A percentile compares a stretch with the other conserved stretches of the same genome.
Conservation (phyloP, 2,888 invertebrate species). For the Tipula lateralis region DNA sequence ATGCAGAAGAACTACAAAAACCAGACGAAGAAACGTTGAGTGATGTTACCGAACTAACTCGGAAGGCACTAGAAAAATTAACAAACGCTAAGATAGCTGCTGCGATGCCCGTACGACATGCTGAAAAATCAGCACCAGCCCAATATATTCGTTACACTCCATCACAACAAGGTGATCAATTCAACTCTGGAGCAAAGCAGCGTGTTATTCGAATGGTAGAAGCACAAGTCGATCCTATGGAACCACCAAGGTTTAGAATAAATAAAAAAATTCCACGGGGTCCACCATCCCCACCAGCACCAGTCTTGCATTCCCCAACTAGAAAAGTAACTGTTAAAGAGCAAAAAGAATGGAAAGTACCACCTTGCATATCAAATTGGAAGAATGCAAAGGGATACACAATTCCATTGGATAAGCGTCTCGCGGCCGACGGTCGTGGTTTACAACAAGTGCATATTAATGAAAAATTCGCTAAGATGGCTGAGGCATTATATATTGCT, state of each 20-base stretch:
- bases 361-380: constrained; percentile 99
- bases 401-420: constrained; percentile 93
- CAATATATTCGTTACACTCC: constrained; percentile 98
- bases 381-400: constrained; percentile 98
- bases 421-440: constrained; percentile 97
- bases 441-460: constrained; percentile 96
- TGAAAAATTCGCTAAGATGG: constrained; percentile 97
- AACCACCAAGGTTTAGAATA: constrained; percentile 96
- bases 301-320: constrained; percentile 97
- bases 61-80: constrained; percentile 80
- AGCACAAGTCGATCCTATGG: constrained; percentile 94
- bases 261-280: constrained; percentile 99
- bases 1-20: constrained; percentile 84
- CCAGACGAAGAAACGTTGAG: constrained; percentile 82
- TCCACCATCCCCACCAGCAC: constrained; percentile 97
- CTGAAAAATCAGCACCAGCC: constrained; percentile 87
- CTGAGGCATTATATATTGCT: constrained; percentile 96
- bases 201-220: constrained; percentile 94
- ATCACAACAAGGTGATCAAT: constrained; percentile 90
- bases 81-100: constrained; percentile 89
- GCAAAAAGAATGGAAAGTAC: constrained; percentile 97
- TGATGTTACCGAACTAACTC: constrained; percentile 86
- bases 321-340: constrained; percentile 97
- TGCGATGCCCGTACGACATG: constrained; percentile 93
- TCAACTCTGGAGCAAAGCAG: constrained; percentile 96